Conservation (phyloP, 2,888 invertebrate genomes). For the Branchellion lobata region DNA sequence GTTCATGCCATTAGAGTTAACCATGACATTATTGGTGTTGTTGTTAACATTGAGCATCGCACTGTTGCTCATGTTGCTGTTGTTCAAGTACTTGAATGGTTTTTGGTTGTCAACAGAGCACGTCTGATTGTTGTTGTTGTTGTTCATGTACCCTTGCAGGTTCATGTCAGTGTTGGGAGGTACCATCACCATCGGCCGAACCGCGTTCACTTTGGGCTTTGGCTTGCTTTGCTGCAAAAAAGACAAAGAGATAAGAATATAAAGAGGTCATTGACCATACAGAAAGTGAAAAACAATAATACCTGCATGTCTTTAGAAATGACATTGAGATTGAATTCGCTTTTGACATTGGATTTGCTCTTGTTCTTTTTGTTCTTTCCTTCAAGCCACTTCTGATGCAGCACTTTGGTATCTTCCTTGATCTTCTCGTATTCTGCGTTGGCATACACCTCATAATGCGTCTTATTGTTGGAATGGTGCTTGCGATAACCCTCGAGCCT, state of each 20-base stretch:
- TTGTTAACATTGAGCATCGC: not conserved
- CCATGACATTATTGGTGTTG: not conserved
- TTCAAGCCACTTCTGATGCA: slow-evolving; percentile 38
- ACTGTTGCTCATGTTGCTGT: no score
- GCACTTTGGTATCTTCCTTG: slow-evolving; percentile 36
- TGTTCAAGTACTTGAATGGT: not conserved
- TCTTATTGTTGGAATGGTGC: slow-evolving; percentile 38
- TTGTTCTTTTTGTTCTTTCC: slow-evolving; percentile 33
- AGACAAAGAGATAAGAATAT: not conserved
- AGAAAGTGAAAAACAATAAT: not conserved
- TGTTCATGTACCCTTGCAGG: not conserved
- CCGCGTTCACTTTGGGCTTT: slow-evolving; percentile 42
- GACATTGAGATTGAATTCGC: not conserved
- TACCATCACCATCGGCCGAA: slow-evolving; percentile 32
- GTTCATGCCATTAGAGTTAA: not conserved
- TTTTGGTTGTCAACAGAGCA: not conserved
- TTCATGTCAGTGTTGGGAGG: not conserved
- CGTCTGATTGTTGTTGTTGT: slow-evolving; percentile 9
- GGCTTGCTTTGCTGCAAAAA: slow-evolving; percentile 20
- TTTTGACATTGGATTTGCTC: slow-evolving; percentile 8
- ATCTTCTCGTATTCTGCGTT: slow-evolving; percentile 37
- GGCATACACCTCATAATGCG: slow-evolving; percentile 36
- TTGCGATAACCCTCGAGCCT: slow-evolving; percentile 36
- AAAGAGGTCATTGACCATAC: not conserved
- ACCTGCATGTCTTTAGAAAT: not conserved